Conservation (phyloP, 2,888 invertebrate species). For the Protonemura montana region DNA sequence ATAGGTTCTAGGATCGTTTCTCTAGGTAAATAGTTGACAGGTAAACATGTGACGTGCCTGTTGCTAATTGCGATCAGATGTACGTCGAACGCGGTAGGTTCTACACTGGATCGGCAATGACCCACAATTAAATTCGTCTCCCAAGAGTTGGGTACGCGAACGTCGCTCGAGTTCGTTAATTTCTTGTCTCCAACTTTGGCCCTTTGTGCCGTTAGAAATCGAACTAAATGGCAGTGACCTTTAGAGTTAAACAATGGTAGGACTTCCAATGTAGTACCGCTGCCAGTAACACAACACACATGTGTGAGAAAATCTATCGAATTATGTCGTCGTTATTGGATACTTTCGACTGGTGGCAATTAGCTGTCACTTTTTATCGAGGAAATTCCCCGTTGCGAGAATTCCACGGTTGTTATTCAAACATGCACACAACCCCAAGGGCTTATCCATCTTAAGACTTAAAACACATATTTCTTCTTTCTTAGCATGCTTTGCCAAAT, state of each 20-base stretch:
- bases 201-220: conserved; percentile 26
- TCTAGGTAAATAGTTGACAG: neutral
- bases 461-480: neutral
- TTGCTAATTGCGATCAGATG: neutral
- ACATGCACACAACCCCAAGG: neutral
- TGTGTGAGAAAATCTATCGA: neutral
- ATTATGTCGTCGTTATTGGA: neutral
- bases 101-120: neutral
- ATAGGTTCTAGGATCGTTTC: no score
- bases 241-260: conserved; percentile 13
- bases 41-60: neutral
- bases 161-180: neutral
- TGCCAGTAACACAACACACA: neutral
- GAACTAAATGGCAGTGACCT: conserved; percentile 15
- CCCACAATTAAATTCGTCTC: conserved; percentile 22
- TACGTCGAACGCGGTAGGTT: neutral
- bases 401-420: neutral
- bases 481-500: neutral
- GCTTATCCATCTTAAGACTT: neutral
- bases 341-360: neutral
- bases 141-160: conserved; percentile 17
- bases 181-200: neutral
- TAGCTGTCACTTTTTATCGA: neutral
- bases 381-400: neutral
- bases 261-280: neutral